phyloP scores from a whole-genome alignment of 2,113 vertebrate genomes.

The Cyanoramphus novaezelandiae region DNA sequence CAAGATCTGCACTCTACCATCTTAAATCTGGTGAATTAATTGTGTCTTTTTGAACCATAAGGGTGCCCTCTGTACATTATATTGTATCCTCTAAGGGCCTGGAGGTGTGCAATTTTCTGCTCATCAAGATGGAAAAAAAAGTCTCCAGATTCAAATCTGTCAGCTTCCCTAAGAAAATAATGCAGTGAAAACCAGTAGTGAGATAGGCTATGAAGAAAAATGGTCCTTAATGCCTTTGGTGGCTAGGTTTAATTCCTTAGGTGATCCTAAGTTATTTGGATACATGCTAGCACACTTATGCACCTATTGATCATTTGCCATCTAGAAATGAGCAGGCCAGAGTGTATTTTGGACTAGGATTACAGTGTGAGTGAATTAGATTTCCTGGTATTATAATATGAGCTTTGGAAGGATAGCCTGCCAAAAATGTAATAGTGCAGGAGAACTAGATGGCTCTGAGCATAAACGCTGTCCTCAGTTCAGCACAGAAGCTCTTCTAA shows the following conservation, averaged over 20 bases:
- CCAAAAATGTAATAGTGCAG: background rate
- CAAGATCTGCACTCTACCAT: background rate
- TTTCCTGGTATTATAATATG: background rate
- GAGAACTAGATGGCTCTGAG: background rate
- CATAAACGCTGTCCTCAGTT: background rate
- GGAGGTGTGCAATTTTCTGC: background rate
- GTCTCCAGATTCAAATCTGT: background rate
- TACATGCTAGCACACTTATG: background rate
- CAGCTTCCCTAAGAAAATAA: background rate
- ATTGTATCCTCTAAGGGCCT: background rate
- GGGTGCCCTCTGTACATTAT: background rate
- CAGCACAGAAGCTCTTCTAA: background rate
- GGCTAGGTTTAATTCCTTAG: background rate
- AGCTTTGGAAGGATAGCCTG: background rate
- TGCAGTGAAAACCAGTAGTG: background rate
- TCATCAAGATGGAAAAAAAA: background rate
- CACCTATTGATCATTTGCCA: background rate
- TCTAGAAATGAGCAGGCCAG: background rate
- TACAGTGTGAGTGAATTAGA: background rate
- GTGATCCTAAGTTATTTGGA: background rate
- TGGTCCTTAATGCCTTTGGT: background rate
- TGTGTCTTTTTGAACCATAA: background rate
- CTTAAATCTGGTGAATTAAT: background rate
- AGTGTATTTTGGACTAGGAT: background rate
- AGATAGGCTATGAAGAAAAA: background rate